These are phyloP conservation scores for Diabrotica undecimpunctata DNA, from an alignment of 1,140 invertebrate genomes.

Conservation along the genomic window DNA sequence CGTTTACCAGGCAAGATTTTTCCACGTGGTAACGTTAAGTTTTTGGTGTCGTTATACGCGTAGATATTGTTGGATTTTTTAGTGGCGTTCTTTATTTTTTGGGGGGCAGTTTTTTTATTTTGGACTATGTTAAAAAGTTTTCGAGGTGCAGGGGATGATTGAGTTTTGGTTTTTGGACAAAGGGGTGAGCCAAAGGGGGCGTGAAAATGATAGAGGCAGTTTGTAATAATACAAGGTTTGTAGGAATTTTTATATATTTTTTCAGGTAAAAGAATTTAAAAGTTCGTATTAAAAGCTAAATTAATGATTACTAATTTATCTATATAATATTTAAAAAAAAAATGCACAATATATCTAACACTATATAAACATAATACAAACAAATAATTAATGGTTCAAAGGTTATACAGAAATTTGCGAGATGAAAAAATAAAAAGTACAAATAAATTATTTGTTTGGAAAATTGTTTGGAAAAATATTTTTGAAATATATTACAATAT, in stretches of 20 bases:
- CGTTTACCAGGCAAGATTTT: background rate
- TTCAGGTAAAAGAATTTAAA: background rate
- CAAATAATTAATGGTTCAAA: no score
- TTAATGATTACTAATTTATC: no score
- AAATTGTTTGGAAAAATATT: no score
- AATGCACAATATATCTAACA: no score
- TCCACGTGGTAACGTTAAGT: background rate
- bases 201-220: conserved; percentile 33
- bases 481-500: no score
- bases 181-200: conserved; percentile 8
- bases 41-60: background rate
- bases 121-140: conserved; percentile 1
- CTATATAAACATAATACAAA: no score
- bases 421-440: no score
- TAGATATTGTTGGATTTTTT: background rate
- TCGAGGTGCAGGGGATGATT: conserved; percentile 8
- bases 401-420: no score
- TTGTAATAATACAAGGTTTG: conserved; percentile 25
- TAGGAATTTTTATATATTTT: background rate
- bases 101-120: conserved; percentile 1
- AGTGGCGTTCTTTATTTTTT: background rate
- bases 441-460: no score
- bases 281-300: no score
- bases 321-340: no score
- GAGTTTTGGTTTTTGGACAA: conserved; percentile 13